Evolutionary conservation across 2,797 vertebrate genomes (phyloP).

Genomic region (Artibeus jamaicensis): DNA sequence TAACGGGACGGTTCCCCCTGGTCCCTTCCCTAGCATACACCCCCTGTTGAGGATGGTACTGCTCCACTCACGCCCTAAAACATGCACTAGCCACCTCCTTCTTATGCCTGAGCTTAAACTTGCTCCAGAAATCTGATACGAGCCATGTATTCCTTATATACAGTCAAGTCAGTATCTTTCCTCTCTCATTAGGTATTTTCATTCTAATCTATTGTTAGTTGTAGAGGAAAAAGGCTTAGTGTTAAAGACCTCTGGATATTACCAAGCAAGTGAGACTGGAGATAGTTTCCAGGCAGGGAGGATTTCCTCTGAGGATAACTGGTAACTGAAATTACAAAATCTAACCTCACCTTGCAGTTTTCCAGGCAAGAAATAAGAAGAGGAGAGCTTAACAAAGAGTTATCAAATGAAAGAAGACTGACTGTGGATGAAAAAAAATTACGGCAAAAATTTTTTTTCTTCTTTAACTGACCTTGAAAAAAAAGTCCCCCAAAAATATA

Average conservation of each 20-base stretch:
- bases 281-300: background rate
- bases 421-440: background rate
- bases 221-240: background rate
- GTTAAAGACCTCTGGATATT: background rate
- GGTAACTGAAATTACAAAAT: background rate
- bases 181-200: background rate
- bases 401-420: background rate
- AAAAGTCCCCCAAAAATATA: background rate
- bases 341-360: background rate
- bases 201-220: background rate
- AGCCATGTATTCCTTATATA: background rate
- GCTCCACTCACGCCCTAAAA: background rate
- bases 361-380: background rate
- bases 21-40: background rate
- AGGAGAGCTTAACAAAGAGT: background rate
- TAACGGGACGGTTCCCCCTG: accelerated
- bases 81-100: background rate
- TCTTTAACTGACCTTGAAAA: background rate
- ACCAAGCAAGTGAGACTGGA: background rate
- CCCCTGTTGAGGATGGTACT: background rate
- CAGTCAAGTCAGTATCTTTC: background rate
- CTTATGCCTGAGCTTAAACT: too few relatives aligned
- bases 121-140: background rate
- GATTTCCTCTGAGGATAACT: background rate
- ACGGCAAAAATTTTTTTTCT: background rate